phyloP scores from a whole-genome alignment of 2,888 invertebrate genomes.

The Eupithecia subumbrata region DNA sequence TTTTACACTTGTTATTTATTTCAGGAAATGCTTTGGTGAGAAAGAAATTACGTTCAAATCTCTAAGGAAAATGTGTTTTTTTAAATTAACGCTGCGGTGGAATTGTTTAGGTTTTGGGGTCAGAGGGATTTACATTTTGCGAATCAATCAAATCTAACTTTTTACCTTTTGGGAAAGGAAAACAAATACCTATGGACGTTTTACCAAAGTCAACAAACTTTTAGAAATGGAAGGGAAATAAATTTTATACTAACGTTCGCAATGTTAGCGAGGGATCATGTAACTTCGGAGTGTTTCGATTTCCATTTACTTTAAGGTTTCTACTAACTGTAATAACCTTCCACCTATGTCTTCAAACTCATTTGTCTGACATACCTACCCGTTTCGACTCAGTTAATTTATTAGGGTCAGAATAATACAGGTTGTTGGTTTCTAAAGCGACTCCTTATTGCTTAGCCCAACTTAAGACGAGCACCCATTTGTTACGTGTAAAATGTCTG shows the following conservation, averaged over 20 bases:
- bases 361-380: slow-evolving; percentile 76
- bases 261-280: background rate
- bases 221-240: slow-evolving; percentile 9
- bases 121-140: slow-evolving; percentile 54
- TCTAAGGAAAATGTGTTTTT: slow-evolving; percentile 82
- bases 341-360: slow-evolving; percentile 60
- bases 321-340: slow-evolving; percentile 35
- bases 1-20: slow-evolving; percentile 85
- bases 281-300: background rate
- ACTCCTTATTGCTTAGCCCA: slow-evolving; percentile 77
- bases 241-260: background rate
- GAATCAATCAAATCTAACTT: slow-evolving; percentile 36
- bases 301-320: background rate
- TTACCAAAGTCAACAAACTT: slow-evolving; percentile 25
- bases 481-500: slow-evolving; percentile 80
- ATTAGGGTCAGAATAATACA: slow-evolving; percentile 83
- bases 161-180: slow-evolving; percentile 28
- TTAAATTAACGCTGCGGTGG: slow-evolving; percentile 73
- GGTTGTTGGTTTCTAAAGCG: slow-evolving; percentile 77
- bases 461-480: slow-evolving; percentile 76
- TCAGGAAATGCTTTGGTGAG: slow-evolving; percentile 82
- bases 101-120: slow-evolving; percentile 64
- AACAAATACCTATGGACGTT: slow-evolving; percentile 22
- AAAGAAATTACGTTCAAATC: slow-evolving; percentile 82
- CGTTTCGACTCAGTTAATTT: slow-evolving; percentile 79